phyloP scores from a whole-genome alignment of 2,888 invertebrate species.

The Dynastes tityus region DNA sequence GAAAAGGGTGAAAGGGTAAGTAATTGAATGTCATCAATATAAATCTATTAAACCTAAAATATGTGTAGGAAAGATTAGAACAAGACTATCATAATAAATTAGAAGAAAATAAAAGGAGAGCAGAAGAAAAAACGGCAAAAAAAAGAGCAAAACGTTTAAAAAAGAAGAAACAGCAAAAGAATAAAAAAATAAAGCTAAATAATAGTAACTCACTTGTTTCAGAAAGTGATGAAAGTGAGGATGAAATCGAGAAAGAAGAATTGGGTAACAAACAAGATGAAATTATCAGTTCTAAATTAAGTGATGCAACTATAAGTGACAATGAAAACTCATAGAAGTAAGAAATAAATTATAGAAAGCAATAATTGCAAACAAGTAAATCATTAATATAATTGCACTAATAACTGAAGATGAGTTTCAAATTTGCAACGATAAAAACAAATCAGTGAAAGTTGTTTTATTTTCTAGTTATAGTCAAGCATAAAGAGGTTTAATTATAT shows the following conservation, averaged over 20 bases:
- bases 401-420: too few relatives aligned
- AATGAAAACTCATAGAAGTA: neutral
- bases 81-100: constrained; percentile 87
- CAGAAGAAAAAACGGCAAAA: constrained; percentile 90
- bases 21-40: constrained; percentile 19
- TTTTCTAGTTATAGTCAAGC: too few relatives aligned
- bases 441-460: too few relatives aligned
- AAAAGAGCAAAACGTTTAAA: constrained; percentile 91
- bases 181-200: constrained; percentile 65
- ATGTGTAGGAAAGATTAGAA: constrained; percentile 72
- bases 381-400: too few relatives aligned
- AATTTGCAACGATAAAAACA: too few relatives aligned
- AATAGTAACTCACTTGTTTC: constrained; percentile 60
- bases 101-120: constrained; percentile 80
- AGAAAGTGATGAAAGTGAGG: constrained; percentile 58
- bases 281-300: constrained; percentile 5
- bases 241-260: constrained; percentile 44
- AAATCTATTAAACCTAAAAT: neutral
- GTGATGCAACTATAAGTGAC: constrained; percentile 2
- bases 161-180: constrained; percentile 76
- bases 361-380: too few relatives aligned
- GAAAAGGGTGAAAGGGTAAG: constrained; percentile 87
- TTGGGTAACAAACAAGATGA: neutral
- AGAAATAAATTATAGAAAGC: too few relatives aligned
- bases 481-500: too few relatives aligned